Evolutionary conservation across 2,888 invertebrate genomes (phyloP), one percentile per base, ranked within the genome.

Genomic region (Theretra japonica): DNA sequence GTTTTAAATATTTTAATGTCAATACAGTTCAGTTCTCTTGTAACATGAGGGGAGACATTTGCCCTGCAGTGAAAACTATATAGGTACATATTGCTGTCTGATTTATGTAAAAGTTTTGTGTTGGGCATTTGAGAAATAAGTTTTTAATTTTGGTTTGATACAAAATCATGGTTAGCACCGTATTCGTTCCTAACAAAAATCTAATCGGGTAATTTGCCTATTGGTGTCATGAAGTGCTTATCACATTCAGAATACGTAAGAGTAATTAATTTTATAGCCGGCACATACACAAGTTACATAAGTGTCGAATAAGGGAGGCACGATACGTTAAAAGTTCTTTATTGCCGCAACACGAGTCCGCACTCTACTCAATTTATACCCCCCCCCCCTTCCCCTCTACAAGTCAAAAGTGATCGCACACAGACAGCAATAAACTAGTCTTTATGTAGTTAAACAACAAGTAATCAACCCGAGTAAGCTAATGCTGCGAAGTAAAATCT

Each of bases 361-460:
- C 88, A 88, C 87, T 89, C 83, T 83, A 86, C 82, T 83, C 82
- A 85, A 84, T 86, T 86, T 87, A 80, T 80, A 76, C 78, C 82
- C 80, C 77, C 82, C 79, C 84, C 82, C 80, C 78, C 82, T n/a
- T 80, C 77, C 81, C 79, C 84, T 82, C 80, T 83, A 82, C 72
- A 82, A 85, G 83, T 85, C 84, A 84, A 87, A 87, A 86, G 83
- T 85, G 82, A 85, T 83, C 82, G 83, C 86, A 86, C 85, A 85
- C 86, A 85, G 85, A 86, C 87, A 83, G 88, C 85, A 87, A 88
- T 90, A 89, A 91, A 90, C 84, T 85, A 80, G 83, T 85, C 85
- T 88, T 90, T 88, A 88, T 85, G 83, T 88, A 87, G 87, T 87
- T 86, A 83, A 79, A 82, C 81, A 81, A 81, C 80, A 83, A 84